A percentile compares a stretch with the other conserved stretches of the same genome.
phyloP scores from a whole-genome alignment of 2,797 vertebrate species.

The Pseudochaenichthys georgianus region DNA sequence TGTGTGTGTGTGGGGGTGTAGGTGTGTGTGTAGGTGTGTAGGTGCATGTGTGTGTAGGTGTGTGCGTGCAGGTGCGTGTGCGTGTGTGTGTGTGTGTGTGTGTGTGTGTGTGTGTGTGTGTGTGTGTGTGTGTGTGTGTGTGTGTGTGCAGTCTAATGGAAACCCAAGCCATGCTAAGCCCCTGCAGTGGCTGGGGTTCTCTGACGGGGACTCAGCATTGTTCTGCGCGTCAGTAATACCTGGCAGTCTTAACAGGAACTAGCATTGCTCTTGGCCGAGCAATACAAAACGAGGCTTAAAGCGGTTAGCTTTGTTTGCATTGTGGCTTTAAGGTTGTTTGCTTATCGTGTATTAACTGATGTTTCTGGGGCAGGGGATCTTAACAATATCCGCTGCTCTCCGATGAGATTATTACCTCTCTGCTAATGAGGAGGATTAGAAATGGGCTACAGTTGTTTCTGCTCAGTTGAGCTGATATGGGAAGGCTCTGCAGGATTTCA shows the following conservation, averaged over 20 bases:
- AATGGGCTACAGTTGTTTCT: constrained; percentile 46
- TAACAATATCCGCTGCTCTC: constrained; percentile 57
- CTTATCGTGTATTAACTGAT: constrained; percentile 68
- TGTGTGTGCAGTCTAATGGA: constrained; percentile 66
- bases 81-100: constrained; percentile 25
- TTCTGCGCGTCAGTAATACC: constrained; percentile 77
- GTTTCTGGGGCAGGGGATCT: constrained; percentile 55
- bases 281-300: constrained; percentile 67
- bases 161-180: constrained; percentile 69
- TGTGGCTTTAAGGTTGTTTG: constrained; percentile 72
- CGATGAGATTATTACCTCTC: constrained; percentile 63
- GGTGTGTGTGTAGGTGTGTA: no score
- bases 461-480: background rate
- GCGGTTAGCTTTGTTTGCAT: constrained; percentile 69
- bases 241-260: constrained; percentile 69
- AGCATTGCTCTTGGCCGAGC: constrained; percentile 67
- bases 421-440: constrained; percentile 68
- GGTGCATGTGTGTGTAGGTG: constrained; percentile 29
- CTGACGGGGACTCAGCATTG: constrained; percentile 75
- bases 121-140: constrained; percentile 17
- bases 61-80: no score
- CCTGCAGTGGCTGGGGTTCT: constrained; percentile 60
- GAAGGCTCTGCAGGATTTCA: constrained; percentile 15
- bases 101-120: constrained; percentile 26
- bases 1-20: constrained; percentile 36